Evolutionary conservation across 2,797 vertebrate species (phyloP).

Genomic region (Artibeus jamaicensis): DNA sequence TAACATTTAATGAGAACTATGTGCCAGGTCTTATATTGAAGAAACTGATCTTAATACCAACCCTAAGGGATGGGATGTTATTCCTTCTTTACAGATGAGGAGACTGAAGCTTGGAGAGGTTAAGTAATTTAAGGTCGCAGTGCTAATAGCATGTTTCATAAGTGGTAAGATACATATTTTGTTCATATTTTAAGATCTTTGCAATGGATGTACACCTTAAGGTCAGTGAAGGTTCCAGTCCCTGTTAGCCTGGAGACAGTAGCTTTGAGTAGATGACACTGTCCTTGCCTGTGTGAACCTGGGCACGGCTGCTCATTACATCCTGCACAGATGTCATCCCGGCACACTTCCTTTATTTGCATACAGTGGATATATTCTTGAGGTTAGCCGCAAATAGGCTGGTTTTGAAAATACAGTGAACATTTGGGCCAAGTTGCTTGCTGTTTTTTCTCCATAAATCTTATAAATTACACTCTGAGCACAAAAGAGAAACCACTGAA

Average conservation of each 20-base stretch:
- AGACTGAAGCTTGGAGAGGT: neutral
- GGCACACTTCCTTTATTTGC: neutral
- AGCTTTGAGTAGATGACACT: too few relatives aligned
- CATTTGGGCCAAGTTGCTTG: neutral
- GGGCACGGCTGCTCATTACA: neutral
- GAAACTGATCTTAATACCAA: neutral
- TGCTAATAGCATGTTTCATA: neutral
- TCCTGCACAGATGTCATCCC: neutral
- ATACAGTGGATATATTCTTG: neutral
- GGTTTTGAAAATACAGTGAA: slow-evolving; percentile 34
- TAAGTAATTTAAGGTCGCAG: neutral
- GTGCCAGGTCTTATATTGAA: neutral
- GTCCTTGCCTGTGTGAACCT: neutral
- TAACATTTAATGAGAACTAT: neutral
- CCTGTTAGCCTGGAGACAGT: neutral
- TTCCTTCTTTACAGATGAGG: neutral
- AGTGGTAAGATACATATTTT: neutral
- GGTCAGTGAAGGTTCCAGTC: accelerated
- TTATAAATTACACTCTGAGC: neutral
- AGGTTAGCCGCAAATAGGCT: neutral
- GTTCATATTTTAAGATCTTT: neutral
- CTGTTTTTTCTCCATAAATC: neutral
- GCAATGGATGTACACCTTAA: neutral
- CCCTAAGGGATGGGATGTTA: neutral
- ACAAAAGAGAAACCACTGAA: neutral